Base-by-base conservation (phyloP, 2,797 vertebrate genomes). In the Kryptopterus vitreolus region DNA sequence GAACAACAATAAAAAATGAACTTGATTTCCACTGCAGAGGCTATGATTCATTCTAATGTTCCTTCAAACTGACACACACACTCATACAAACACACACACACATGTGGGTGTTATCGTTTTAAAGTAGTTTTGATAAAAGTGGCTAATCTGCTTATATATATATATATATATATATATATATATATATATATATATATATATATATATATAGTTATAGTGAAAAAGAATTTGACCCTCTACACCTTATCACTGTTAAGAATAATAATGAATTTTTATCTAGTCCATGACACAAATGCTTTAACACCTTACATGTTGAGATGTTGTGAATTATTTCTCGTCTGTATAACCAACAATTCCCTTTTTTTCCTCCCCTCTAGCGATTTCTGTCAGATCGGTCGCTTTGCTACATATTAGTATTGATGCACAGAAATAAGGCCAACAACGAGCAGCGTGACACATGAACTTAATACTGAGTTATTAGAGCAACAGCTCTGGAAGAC, bases 1-100 rank as follows among this genome's bases (percentile, higher is more conserved):
- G 85, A 90, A 92, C 90, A n/a, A n/a, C n/a, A 90, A 91, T 92
- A 93, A 92, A 92, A 93, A 91, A 93, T 90, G 85, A 90, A 92
- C 90, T 90, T 92, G 91, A 92, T 92, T 90, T 90, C 89, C 90
- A 87, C 84, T 74, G 77, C 82, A 84, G 86, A 11, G 82, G 88
- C 87, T 82, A 89, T 92, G 91, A 94, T 92, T 93, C 91, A 93
- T 92, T 83, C 58, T 72, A 82, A 82, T 77, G 80, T 80, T 57
- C 50, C 69, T 66, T 53, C 57, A 79, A 35, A 58, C 58, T 18
- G 48, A 82, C 35, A 65, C 10, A 38, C 38, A 50, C 9, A 66
- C 46, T 35, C 31, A 52, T n/a, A 26, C 13, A 15, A 22, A 77
- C 18, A 53, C 48, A 62, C 20, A 69, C 6, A 68, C 11, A 71